phyloP scores from a whole-genome alignment of 2,797 vertebrate species.

The Steatocranus sp. region DNA sequence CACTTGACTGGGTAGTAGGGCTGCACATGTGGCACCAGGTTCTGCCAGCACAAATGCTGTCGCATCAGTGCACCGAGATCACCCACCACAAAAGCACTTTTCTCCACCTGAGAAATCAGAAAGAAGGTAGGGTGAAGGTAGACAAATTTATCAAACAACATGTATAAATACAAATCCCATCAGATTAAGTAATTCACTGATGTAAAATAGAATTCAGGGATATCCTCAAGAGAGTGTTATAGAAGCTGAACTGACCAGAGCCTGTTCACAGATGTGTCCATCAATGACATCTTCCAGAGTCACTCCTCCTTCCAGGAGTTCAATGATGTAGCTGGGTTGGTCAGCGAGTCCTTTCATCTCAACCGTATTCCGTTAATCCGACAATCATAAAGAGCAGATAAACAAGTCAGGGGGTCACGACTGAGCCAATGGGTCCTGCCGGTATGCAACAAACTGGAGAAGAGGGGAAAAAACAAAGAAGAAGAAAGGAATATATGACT shows the following conservation, averaged over 20 bases:
- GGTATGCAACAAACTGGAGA: constrained; percentile 98
- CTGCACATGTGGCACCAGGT: constrained; percentile 81
- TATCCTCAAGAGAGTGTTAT: background rate
- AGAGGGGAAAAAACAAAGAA: background rate
- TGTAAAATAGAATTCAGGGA: background rate
- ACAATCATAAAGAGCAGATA: constrained; percentile 98
- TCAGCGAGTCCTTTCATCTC: constrained; percentile 99
- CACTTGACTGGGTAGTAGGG: constrained; percentile 92
- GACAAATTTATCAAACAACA: background rate
- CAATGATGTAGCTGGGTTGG: constrained; percentile 92
- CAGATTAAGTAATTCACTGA: background rate
- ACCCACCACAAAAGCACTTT: constrained; percentile 93
- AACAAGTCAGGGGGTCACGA: constrained; percentile 82
- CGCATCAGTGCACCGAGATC: constrained; percentile 92
- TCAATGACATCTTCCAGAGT: constrained; percentile 92
- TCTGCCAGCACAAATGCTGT: constrained; percentile 91
- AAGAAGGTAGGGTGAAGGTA: background rate
- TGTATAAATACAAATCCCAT: background rate
- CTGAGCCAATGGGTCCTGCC: constrained; percentile 95
- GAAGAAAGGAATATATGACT: background rate
- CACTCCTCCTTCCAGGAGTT: constrained; percentile 91
- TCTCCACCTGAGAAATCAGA: constrained; percentile 79
- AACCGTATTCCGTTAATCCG: constrained; percentile 98
- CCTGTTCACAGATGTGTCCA: constrained; percentile 92
- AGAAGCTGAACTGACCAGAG: constrained; percentile 79